Percentiles rank a stretch among this genome's conserved stretches.
These are phyloP conservation scores for Vimba vimba DNA, from an alignment of 2,113 vertebrate genomes.

Conservation along the genomic window DNA sequence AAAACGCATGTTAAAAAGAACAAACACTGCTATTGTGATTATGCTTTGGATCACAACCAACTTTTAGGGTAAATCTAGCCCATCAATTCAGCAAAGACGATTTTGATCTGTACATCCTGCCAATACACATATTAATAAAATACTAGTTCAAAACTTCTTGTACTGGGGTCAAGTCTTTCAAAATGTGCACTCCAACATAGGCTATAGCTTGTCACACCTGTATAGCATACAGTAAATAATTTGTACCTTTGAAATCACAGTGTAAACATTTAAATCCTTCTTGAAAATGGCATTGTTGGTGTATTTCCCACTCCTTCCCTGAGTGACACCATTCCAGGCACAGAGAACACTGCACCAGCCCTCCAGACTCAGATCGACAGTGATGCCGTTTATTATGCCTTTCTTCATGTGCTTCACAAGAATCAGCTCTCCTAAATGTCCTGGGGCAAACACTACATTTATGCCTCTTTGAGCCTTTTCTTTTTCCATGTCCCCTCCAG, in stretches of 20 bases:
- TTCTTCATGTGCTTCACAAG: constrained; percentile 51
- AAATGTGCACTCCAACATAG: background rate
- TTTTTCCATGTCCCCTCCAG: constrained; percentile 55
- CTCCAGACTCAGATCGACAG: background rate
- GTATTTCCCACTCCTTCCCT: constrained; percentile 53
- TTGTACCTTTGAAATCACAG: constrained; percentile 62
- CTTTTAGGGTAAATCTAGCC: background rate
- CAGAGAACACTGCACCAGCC: constrained; percentile 31
- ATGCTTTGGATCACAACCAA: background rate
- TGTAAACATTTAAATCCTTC: constrained; percentile 50
- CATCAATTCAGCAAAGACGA: background rate
- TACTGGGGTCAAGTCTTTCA: background rate
- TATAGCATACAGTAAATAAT: background rate
- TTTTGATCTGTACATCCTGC: background rate
- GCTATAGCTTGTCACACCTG: background rate
- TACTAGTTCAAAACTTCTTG: background rate
- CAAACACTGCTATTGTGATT: background rate
- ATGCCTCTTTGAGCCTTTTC: constrained; percentile 44
- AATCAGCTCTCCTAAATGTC: constrained; percentile 52
- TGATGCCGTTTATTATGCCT: constrained; percentile 37
- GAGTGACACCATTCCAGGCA: constrained; percentile 56
- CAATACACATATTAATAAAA: background rate
- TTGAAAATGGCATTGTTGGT: constrained; percentile 39
- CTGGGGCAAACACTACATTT: constrained; percentile 52
- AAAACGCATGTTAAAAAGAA: background rate